Evolutionary conservation across 2,113 vertebrate genomes (phyloP).

Genomic region (Seriola dumerili): DNA sequence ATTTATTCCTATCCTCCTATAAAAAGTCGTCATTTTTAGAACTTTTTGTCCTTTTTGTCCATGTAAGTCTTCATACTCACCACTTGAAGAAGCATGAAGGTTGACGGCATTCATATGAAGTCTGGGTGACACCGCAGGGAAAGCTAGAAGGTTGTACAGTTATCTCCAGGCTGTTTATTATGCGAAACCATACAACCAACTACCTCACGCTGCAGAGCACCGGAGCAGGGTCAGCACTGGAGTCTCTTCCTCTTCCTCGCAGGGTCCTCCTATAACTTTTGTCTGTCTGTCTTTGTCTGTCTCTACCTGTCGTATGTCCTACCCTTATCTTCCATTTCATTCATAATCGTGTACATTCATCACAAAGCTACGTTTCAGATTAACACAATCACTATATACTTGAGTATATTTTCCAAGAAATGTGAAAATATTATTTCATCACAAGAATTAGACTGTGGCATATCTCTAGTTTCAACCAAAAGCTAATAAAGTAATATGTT

Average conservation of each 20-base stretch:
- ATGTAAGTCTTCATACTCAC: slow-evolving; percentile 63
- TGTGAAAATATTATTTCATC: background rate
- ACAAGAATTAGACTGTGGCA: background rate
- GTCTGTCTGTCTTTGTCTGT: slow-evolving; percentile 1
- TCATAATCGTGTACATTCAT: background rate
- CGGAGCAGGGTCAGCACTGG: slow-evolving; percentile 54
- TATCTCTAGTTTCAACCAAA: background rate
- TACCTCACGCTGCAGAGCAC: slow-evolving; percentile 88
- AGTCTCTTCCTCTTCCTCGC: slow-evolving; percentile 43
- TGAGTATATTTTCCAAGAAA: background rate
- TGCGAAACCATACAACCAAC: slow-evolving; percentile 91
- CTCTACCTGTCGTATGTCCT: background rate
- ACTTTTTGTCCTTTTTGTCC: background rate
- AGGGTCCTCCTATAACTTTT: slow-evolving; percentile 5
- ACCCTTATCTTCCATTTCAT: background rate
- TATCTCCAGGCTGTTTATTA: slow-evolving; percentile 89
- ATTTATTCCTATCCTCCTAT: background rate
- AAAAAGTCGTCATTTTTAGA: background rate
- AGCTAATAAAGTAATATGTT: background rate
- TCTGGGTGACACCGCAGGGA: slow-evolving; percentile 84
- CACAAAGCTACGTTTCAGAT: background rate
- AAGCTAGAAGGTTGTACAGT: slow-evolving; percentile 91
- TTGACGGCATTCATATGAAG: slow-evolving; percentile 50
- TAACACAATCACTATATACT: background rate
- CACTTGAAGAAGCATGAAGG: slow-evolving; percentile 5